phyloP scores from a whole-genome alignment of 2,113 vertebrate species.

The Lichenostomus cassidix region DNA sequence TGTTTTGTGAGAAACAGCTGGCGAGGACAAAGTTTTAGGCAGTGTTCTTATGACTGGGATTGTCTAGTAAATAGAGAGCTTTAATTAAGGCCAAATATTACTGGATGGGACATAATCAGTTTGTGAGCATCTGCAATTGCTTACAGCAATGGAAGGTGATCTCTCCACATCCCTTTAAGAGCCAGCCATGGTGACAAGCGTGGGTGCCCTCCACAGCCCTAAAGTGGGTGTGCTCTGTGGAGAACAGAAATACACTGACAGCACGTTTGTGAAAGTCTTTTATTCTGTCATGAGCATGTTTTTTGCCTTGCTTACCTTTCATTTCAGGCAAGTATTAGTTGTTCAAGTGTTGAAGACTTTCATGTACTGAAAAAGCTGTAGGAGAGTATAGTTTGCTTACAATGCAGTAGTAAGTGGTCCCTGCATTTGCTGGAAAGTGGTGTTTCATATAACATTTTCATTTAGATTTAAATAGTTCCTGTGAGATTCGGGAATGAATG shows the following conservation, averaged over 20 bases:
- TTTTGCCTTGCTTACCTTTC: background rate
- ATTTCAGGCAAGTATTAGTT: background rate
- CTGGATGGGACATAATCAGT: background rate
- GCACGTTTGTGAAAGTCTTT: background rate
- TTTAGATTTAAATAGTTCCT: slow-evolving; percentile 35
- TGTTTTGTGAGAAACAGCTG: background rate
- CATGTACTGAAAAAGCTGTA: background rate
- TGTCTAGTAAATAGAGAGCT: background rate
- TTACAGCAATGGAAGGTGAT: accelerated
- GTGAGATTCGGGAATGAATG: slow-evolving; percentile 13
- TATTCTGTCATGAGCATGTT: background rate
- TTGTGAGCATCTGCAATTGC: background rate
- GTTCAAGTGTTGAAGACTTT: background rate
- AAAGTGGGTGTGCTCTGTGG: background rate
- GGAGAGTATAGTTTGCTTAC: background rate
- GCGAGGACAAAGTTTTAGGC: background rate
- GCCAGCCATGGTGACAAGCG: background rate
- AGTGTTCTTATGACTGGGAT: background rate
- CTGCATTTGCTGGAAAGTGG: background rate
- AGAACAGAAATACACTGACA: background rate
- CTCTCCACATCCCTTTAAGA: background rate
- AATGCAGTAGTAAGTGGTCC: background rate
- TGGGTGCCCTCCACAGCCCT: background rate
- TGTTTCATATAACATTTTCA: slow-evolving; percentile 33
- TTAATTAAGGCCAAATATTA: background rate